A percentile compares a stretch with the other conserved stretches of the same genome.
Conservation (phyloP, 1,140 invertebrate genomes). For the Melanaphis sacchari region DNA sequence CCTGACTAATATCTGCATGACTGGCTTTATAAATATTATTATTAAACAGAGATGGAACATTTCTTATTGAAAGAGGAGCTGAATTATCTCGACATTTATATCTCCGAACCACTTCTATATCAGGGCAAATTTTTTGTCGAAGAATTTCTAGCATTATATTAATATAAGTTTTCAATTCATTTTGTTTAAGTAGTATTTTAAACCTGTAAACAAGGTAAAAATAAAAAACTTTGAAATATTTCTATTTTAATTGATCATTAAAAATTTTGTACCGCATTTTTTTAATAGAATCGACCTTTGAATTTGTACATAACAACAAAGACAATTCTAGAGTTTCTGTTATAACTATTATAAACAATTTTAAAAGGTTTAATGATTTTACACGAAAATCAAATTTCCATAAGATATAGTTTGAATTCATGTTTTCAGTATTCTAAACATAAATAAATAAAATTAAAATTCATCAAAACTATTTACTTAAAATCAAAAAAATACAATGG, state of each 20-base stretch:
- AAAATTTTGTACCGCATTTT: neutral
- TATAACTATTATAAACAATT: neutral
- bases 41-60: neutral
- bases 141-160: neutral
- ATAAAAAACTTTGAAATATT: neutral
- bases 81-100: neutral
- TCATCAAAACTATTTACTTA: neutral
- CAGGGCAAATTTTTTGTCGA: constrained; percentile 1
- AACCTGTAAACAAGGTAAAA: constrained; percentile 1
- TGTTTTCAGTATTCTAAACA: neutral
- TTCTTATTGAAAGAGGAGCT: neutral
- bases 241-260: neutral
- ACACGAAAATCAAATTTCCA: constrained; percentile 42
- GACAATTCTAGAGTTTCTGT: constrained; percentile 14
- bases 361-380: constrained; percentile 1
- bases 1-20: constrained; percentile 28
- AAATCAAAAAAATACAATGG: neutral
- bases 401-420: neutral
- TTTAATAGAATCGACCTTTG: neutral
- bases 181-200: constrained; percentile 19
- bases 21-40: constrained; percentile 19
- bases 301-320: neutral
- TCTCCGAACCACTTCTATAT: constrained; percentile 9
- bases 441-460: neutral
- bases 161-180: constrained; percentile 19